These are phyloP conservation scores for Odontomyia ornata DNA, from an alignment of 2,888 invertebrate species.

Conservation along the genomic window DNA sequence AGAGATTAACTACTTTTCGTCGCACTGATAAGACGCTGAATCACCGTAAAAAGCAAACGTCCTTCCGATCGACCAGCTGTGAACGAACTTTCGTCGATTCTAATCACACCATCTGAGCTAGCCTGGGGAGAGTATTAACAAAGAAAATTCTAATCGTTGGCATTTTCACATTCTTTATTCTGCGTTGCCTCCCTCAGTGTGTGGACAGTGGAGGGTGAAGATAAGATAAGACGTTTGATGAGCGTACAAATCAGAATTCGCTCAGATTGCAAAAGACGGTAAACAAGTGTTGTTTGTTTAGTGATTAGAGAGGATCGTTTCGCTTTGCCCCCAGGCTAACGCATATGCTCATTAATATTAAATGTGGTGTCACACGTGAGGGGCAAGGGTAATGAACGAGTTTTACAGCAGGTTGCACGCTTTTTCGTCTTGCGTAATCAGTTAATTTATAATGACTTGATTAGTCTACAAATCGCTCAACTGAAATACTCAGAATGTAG, in stretches of 20 bases:
- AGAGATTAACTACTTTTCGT: neutral
- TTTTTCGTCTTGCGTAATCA: too few relatives aligned
- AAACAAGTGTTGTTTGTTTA: conserved; percentile 4
- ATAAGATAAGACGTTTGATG: neutral
- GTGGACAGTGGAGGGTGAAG: neutral
- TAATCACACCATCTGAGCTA: neutral
- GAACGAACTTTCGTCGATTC: neutral
- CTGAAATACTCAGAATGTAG: too few relatives aligned
- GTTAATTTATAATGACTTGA: too few relatives aligned
- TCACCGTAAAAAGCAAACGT: neutral
- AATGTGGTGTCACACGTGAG: too few relatives aligned
- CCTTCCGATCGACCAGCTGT: neutral
- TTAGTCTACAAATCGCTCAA: too few relatives aligned
- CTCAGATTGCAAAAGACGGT: neutral
- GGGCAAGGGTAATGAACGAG: too few relatives aligned
- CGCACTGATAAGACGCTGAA: neutral
- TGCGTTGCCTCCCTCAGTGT: neutral
- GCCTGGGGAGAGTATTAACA: neutral
- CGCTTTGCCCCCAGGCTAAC: too few relatives aligned
- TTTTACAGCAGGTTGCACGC: too few relatives aligned
- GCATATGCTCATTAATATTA: too few relatives aligned
- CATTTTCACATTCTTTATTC: neutral
- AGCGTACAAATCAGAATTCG: neutral
- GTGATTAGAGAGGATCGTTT: neutral
- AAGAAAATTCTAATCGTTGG: neutral